Base-by-base conservation (phyloP, 1,140 invertebrate genomes). In the Diabrotica undecimpunctata region DNA sequence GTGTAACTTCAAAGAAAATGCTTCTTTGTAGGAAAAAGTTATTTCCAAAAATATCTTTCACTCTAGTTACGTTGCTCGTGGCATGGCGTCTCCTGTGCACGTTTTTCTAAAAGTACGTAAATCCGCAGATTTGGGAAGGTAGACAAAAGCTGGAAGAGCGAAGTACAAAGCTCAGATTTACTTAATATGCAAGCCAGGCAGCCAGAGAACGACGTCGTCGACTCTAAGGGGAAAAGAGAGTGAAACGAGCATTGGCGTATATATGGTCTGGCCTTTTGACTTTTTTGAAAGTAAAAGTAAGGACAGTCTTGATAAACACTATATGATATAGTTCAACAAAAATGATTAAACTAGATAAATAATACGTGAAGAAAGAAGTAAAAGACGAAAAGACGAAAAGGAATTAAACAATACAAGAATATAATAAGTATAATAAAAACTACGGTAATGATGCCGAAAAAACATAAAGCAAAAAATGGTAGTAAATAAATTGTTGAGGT, bases 121-220 rank as follows among this genome's bases (percentile, higher is more conserved):
- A 60, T 60, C 58, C 58, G 10, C 58, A 39, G 58, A 60, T 60
- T 60, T 60, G 46, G 58, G 25, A 35, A 60, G 46, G 58, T 60
- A 60, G 58, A 60, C 58, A 50, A 51, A 57, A 60, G 58, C 58
- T 51, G 36, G 58, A 60, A 60, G 41, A 46, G 58, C 58, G 46
- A 35, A 60, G 58, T 60, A 60, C 25, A 60, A 60, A 50, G 58
- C 58, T 60, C 58, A 60, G 58, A 46, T 60, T 60, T 60, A 51
- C 25, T 60, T 50, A 60, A 60, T 60, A 60, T 60, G 58, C 58
- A 60, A 46, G 38, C n/a, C 39, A 60, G 25, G 58, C 41, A 46
- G 41, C 41, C 41, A 8, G 41, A 46, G 41, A 46, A 46, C 41
- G 41, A 46, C 5, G n/a, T 10, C 8, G n/a, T 10, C 8, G 41